Evolutionary conservation across 1,140 invertebrate genomes (phyloP).

Genomic region (Aphelenchoides besseyi): DNA sequence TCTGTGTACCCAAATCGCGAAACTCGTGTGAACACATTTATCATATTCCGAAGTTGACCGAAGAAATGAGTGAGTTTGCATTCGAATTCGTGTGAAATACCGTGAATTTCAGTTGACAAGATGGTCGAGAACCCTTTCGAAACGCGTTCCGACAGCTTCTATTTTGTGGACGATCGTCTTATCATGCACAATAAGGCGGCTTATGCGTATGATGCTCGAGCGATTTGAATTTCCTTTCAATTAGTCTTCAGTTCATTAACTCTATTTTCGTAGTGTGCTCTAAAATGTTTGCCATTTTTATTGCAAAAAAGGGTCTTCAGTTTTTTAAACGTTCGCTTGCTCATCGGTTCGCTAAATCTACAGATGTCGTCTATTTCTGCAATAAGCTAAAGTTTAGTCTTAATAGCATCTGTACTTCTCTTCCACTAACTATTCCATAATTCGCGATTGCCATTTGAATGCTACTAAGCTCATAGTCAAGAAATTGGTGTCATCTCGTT

Average conservation of each 20-base stretch:
- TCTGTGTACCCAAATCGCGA: constrained; percentile 92
- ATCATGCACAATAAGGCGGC: constrained; percentile 99
- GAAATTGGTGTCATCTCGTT: too few species aligned
- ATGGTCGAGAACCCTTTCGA: constrained; percentile 94
- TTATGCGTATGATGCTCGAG: constrained; percentile 74
- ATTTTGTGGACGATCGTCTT: constrained; percentile 91
- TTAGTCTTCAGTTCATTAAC: background rate
- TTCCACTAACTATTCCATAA: background rate
- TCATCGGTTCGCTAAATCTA: too few species aligned
- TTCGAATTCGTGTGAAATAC: background rate
- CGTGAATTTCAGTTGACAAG: constrained; percentile 74
- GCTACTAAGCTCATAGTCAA: background rate
- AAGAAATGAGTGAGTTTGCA: constrained; percentile 75
- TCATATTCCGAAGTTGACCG: constrained; percentile 84
- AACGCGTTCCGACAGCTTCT: constrained; percentile 95
- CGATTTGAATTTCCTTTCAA: background rate
- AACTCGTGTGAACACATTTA: constrained; percentile 99
- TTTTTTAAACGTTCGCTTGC: background rate
- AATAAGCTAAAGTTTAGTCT: background rate
- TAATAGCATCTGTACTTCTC: background rate
- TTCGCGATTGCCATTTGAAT: background rate
- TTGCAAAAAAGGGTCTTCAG: too few species aligned
- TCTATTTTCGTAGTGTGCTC: background rate
- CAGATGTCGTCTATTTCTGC: background rate
- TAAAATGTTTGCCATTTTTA: background rate